Evolutionary conservation across 2,113 vertebrate species (phyloP).

Genomic region (Lampris megalopsis): DNA sequence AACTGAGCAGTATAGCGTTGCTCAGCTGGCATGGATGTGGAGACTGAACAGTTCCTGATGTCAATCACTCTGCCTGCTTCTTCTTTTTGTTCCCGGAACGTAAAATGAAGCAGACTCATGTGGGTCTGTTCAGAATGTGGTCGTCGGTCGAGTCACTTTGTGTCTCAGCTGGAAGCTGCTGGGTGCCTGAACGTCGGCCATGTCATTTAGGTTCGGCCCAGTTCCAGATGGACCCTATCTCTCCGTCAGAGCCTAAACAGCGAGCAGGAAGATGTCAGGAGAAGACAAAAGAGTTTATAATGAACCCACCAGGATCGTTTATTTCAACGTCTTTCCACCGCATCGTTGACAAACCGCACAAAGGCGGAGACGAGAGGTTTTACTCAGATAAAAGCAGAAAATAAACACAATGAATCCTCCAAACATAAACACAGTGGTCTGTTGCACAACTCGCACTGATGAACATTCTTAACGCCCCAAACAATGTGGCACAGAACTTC

Average conservation of each 20-base stretch:
- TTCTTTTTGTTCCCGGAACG: no score
- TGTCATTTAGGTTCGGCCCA: neutral
- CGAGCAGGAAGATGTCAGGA: neutral
- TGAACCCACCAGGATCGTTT: neutral
- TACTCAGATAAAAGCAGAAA: neutral
- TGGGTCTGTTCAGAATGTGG: constrained; percentile 13
- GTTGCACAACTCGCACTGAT: neutral
- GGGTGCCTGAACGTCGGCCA: neutral
- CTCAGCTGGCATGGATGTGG: neutral
- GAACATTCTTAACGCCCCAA: neutral
- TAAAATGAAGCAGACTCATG: constrained; percentile 9
- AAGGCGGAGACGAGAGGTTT: neutral
- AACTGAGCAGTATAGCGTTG: no score
- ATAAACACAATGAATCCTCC: neutral
- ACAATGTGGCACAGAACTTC: neutral
- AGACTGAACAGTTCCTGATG: neutral
- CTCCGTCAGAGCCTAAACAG: neutral
- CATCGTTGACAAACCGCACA: neutral
- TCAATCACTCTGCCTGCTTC: neutral
- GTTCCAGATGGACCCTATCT: constrained; percentile 1
- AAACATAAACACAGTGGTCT: neutral
- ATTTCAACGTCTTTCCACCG: neutral
- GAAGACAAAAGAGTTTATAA: constrained; percentile 1
- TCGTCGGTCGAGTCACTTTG: neutral
- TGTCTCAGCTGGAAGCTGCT: neutral